A percentile compares a stretch with the other conserved stretches of the same genome.
phyloP scores from a whole-genome alignment of 1,140 invertebrate species.

The Drosophila ohnishii region DNA sequence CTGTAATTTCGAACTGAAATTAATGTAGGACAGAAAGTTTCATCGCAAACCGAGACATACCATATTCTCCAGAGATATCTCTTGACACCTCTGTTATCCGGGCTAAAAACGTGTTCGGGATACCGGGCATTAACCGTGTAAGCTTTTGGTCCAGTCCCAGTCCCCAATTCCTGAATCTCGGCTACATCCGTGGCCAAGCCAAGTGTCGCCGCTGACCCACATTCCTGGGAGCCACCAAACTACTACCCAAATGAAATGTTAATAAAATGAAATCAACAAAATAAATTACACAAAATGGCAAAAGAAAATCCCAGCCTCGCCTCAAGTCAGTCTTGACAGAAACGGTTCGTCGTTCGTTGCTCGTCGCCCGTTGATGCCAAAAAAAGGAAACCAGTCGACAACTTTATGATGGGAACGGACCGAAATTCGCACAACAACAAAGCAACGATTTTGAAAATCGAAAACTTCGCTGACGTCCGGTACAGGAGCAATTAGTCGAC shows the following conservation, averaged over 20 bases:
- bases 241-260: slow-evolving; percentile 67
- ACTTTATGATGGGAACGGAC: slow-evolving; percentile 73
- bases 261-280: slow-evolving; percentile 59
- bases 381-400: slow-evolving; percentile 78
- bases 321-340: slow-evolving; percentile 56
- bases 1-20: slow-evolving; percentile 51
- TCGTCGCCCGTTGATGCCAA: slow-evolving; percentile 59
- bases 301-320: slow-evolving; percentile 70
- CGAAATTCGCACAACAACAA: slow-evolving; percentile 27
- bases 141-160: slow-evolving; percentile 31
- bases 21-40: slow-evolving; percentile 41
- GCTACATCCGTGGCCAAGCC: slow-evolving; percentile 41
- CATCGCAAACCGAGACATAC: slow-evolving; percentile 39
- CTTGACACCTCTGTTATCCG: slow-evolving; percentile 67
- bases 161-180: slow-evolving; percentile 17
- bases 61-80: slow-evolving; percentile 60
- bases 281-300: slow-evolving; percentile 63
- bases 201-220: slow-evolving; percentile 75
- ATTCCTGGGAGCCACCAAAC: slow-evolving; percentile 57
- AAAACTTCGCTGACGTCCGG: slow-evolving; percentile 72
- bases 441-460: slow-evolving; percentile 58
- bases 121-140: slow-evolving; percentile 61
- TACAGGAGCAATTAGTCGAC: slow-evolving; percentile 67
- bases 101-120: slow-evolving; percentile 48
- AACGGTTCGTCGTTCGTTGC: slow-evolving; percentile 55